Evolutionary conservation across 2,888 invertebrate genomes (phyloP).

Genomic region (Augochlorella aurata): DNA sequence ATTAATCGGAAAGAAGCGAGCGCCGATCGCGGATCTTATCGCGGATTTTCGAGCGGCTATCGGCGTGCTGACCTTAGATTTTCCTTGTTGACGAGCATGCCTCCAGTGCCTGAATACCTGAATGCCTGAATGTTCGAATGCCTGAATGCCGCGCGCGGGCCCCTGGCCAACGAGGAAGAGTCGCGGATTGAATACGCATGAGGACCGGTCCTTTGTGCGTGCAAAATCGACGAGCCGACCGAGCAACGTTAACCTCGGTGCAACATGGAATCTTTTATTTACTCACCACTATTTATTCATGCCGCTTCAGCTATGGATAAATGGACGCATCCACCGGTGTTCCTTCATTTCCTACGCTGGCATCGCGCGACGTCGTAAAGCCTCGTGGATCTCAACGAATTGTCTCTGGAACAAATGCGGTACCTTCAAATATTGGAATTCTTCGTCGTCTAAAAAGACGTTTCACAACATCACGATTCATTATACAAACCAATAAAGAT

Average conservation of each 20-base stretch:
- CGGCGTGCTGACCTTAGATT: slow-evolving; percentile 53
- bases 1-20: not conserved
- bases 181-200: slow-evolving; percentile 65
- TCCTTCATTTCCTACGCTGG: not conserved
- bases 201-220: slow-evolving; percentile 56
- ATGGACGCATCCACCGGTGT: not conserved
- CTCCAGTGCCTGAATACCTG: too few species aligned
- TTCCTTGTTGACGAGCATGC: slow-evolving; percentile 59
- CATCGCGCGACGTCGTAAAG: not conserved
- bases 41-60: slow-evolving; percentile 22
- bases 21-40: not conserved
- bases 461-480: too few species aligned
- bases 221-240: slow-evolving; percentile 44
- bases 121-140: too few species aligned
- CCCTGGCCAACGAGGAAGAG: slow-evolving; percentile 69
- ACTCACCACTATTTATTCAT: slow-evolving; percentile 35
- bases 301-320: not conserved
- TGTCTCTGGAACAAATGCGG: not conserved
- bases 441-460: too few species aligned
- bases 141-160: slow-evolving; percentile 61
- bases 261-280: slow-evolving; percentile 47
- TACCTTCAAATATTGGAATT: not conserved
- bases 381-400: not conserved
- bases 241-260: slow-evolving; percentile 34
- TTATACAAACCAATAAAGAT: too few species aligned